Conservation (phyloP, 1,140 invertebrate genomes). For the Caerostris darwini region DNA sequence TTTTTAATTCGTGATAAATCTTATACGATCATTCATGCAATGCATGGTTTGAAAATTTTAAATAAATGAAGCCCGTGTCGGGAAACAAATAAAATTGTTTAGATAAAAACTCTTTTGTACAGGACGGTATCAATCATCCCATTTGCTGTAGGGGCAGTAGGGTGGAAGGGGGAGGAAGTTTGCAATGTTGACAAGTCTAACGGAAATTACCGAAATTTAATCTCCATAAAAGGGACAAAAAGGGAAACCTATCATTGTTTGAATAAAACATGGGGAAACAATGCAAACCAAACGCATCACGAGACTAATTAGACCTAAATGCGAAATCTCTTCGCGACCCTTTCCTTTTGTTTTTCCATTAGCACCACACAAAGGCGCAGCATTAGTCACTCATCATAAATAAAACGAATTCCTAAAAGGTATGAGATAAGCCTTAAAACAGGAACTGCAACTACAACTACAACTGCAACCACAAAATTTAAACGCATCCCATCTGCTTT, state of each 20-base stretch:
- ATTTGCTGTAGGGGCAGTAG: no score
- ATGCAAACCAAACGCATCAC: background rate
- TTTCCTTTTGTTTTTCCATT: conserved; percentile 31
- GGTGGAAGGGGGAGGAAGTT: background rate
- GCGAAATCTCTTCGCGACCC: background rate
- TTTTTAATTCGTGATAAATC: no score
- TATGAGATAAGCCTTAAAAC: background rate
- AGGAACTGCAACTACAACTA: background rate
- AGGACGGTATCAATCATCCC: background rate
- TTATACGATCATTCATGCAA: no score
- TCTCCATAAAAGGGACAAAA: background rate
- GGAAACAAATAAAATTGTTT: no score
- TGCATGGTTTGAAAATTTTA: no score
- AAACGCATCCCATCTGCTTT: background rate
- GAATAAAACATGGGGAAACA: conserved; percentile 6
- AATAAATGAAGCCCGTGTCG: no score
- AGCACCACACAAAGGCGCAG: background rate
- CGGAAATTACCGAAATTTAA: conserved; percentile 10
- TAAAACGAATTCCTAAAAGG: conserved; percentile 21
- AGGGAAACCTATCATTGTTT: background rate
- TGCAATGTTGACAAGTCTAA: background rate
- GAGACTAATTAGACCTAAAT: conserved; percentile 20
- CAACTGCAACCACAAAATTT: conserved; percentile 10
- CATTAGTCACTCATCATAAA: conserved; percentile 18
- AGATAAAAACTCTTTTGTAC: background rate